Evolutionary conservation across 2,113 vertebrate genomes (phyloP), one percentile per base, ranked within the genome.

Genomic region (Cololabis saira): DNA sequence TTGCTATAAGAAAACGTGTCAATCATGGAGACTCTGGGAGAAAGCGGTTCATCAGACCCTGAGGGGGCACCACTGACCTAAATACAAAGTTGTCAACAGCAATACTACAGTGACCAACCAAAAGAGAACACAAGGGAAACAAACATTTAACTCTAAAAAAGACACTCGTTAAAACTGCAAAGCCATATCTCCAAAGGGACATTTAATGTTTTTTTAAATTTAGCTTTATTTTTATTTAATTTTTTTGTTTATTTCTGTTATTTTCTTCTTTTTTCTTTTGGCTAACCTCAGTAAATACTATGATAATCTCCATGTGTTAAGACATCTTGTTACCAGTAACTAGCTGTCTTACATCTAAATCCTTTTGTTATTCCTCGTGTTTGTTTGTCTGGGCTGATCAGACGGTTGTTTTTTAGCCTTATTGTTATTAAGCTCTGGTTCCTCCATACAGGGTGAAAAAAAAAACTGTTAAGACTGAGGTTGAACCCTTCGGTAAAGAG

Each of bases 61-160:
- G 84, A 90, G 91, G 91, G 91, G 88, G 70, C 67, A 88, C 82
- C 84, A 84, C 76, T 93, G 92, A 93, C 92, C 92, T 91, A 93
- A 92, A 93, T 92, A 90, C 84, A 86, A 91, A 90, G 87, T 85
- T 84, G 86, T 91, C 87, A 88, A 91, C 89, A 91, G 83, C 80
- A 89, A 81, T 72, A 60, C 83, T 64, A 75, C 62, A 82, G 47
- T 88, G 82, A 87, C 84, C 83, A 80, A 74, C 78, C 75, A 50
- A 76, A 63, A 52, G 62, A 71, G 57, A 72, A 61, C 68, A 40
- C 72, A 17, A 60, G 80, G 78, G 78, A 84, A 59, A 70, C 57
- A 66, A 81, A 84, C 61, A 27, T 83, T 87, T 86, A 76, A 75
- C 71, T 69, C 54, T 44, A 52, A 83, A 80, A 50, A 56, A 3